These are phyloP conservation scores for Chrysina gloriosa DNA, from an alignment of 2,888 invertebrate genomes.

Conservation along the genomic window DNA sequence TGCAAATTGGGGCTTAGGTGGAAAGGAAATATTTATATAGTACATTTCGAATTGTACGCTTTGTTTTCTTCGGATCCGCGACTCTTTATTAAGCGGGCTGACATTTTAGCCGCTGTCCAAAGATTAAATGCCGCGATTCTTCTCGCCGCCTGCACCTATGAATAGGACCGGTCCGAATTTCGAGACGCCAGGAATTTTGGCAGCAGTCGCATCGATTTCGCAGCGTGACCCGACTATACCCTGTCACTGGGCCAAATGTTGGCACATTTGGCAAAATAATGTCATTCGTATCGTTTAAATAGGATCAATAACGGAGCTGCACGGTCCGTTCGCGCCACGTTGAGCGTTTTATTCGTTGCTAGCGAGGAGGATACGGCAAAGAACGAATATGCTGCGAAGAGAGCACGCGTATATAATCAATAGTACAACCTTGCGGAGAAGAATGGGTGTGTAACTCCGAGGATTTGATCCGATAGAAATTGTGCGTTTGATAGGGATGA, in stretches of 20 bases:
- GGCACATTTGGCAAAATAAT: constrained; percentile 54
- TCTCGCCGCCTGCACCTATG: constrained; percentile 46
- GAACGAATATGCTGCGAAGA: too few relatives aligned
- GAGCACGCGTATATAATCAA: too few relatives aligned
- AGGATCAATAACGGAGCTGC: constrained; percentile 42
- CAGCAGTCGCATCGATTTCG: constrained; percentile 42
- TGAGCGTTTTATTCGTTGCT: too few relatives aligned
- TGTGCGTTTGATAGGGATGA: too few relatives aligned
- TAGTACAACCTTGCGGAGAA: too few relatives aligned
- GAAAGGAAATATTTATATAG: too few relatives aligned
- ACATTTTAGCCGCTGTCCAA: constrained; percentile 15
- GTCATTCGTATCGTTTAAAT: constrained; percentile 39
- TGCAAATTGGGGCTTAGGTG: too few relatives aligned
- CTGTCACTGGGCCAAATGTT: constrained; percentile 55
- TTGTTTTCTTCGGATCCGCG: too few relatives aligned
- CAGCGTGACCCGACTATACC: constrained; percentile 38
- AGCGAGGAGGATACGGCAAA: too few relatives aligned
- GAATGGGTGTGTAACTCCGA: too few relatives aligned
- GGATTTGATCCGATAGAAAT: too few relatives aligned
- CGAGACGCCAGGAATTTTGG: constrained; percentile 45
- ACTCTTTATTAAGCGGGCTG: neutral
- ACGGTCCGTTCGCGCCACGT: neutral
- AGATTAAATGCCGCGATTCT: constrained; percentile 24
- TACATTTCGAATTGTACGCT: too few relatives aligned
- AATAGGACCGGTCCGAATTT: constrained; percentile 47